Conservation (phyloP, 2,888 invertebrate species). For the Caenorhabditis sp. region DNA sequence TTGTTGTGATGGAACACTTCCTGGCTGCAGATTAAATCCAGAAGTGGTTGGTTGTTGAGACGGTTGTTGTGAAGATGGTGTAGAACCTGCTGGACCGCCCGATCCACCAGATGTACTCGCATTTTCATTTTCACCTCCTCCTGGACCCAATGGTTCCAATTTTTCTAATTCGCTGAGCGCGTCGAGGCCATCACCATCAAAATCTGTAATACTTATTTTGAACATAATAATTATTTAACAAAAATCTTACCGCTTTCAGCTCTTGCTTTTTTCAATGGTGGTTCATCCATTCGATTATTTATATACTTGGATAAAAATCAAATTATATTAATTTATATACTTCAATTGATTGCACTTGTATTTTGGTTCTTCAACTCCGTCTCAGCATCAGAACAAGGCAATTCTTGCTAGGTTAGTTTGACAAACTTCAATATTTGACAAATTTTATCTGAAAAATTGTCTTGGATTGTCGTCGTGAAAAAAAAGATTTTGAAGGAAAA, state of each 20-base stretch:
- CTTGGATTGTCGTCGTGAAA: not conserved
- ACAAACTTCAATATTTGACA: not conserved
- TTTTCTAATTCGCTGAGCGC: constrained; percentile 57
- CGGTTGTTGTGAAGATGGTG: constrained; percentile 18
- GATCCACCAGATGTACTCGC: constrained; percentile 41
- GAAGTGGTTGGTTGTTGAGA: constrained; percentile 16
- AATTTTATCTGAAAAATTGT: not conserved
- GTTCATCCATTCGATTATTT: constrained; percentile 37
- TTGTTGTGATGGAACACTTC: not conserved
- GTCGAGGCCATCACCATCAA: constrained; percentile 46
- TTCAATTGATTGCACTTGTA: not conserved
- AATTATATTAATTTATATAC: not conserved
- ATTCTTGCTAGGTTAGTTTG: not conserved
- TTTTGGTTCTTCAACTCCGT: not conserved
- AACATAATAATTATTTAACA: not conserved
- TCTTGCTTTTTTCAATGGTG: constrained; percentile 40
- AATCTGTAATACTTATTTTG: constrained; percentile 24
- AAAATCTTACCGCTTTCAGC: constrained; percentile 39
- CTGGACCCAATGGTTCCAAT: constrained; percentile 48
- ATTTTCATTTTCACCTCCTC: not conserved
- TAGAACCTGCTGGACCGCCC: constrained; percentile 35
- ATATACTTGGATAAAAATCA: not conserved
- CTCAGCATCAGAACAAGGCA: not conserved
- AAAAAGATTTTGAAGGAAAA: not conserved
- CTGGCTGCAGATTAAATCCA: constrained; percentile 32